Base-by-base conservation (phyloP, 2,113 vertebrate species). In the Alces alces region DNA sequence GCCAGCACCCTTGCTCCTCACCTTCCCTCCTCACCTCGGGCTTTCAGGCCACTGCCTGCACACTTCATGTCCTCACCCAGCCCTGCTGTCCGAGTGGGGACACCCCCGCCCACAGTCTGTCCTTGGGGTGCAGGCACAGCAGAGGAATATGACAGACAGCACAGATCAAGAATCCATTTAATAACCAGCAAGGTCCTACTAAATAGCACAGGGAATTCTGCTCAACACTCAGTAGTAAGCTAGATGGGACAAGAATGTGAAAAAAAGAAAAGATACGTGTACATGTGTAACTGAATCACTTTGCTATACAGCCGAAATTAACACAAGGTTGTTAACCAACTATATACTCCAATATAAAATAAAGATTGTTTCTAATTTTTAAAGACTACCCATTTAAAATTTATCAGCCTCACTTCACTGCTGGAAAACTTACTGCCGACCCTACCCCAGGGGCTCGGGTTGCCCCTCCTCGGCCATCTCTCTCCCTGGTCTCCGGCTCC, bases 51-150 rank as follows among this genome's bases (percentile, higher is more conserved):
- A 5, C 3, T 7, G n/a, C 57, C 47, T 47, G n/a, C 57, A 33
- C 0, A 19, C 64, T 19, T 10, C 19, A 0, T 45, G 33, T 13
- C 50, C 52, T 60, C 33, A 17, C 52, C 6, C 2, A 13, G 28
- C 23, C 66, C 47, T 27, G 58, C 23, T 58, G 54, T 57, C 43
- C 3, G 0, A 12, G 10, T 1, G 0, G 25, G 19, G 58, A 23
- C 27, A 9, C 1, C n/a, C 28, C 12, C 3, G 15, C 52, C 57
- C 7, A 0, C 2, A 0, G 10, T 4, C n/a, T 84, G 66, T 25
- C 52, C 89, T 55, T 19, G 47, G 45, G 60, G 64, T 8, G 2
- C 3, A 28, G 70, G 28, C 9, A 30, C 43, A 25, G 50, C 57
- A 27, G 39, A 91, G 52, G 50, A 11, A 36, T 15, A 12, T 25